Evolutionary conservation across 2,888 invertebrate genomes (phyloP), one percentile per base, ranked within the genome.

Genomic region (Girardia tigrina): DNA sequence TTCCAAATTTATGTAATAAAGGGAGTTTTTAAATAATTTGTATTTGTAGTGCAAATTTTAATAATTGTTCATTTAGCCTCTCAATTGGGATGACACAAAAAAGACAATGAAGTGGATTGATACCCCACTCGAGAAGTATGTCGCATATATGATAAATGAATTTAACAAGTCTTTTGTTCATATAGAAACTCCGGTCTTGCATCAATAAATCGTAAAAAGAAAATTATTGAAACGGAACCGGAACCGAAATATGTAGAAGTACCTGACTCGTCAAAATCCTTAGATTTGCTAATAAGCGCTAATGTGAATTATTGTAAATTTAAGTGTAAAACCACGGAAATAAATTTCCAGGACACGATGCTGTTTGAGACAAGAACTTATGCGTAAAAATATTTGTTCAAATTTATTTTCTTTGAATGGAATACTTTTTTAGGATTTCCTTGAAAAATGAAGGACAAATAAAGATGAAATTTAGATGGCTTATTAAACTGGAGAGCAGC

Each of bases 51-150:
- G n/a, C n/a, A n/a, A n/a, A n/a, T n/a, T 12, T 56, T 56, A 56
- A 56, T 56, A n/a, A 56, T 8, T 56, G n/a, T 72, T 73, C 77
- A n/a, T n/a, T 8, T 76, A 81, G 80, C 78, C 81, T 0, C 77
- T 81, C 28, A 83, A 84, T 77, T 84, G 84, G 84, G 84, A 84
- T 79, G 84, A 84, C 78, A 79, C 83, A 29, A 80, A 83, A 75
- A 79, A 81, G 42, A 81, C 81, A 0, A 82, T 84, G 23, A 83
- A 83, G 77, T 84, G 84, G 84, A 80, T 83, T 1, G 83, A 84
- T 77, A 79, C 80, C 1, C 29, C 75, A 70, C 36, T 0, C 4
- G 72, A 36, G 42, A 28, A 77, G 71, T 76, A 27, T 14, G n/a
- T 14, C 72, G 72, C 16, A 14, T n/a, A 14, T 42, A 16, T 42